These are phyloP conservation scores for Pediacus dermestoides DNA, from an alignment of 2,888 invertebrate species.

Conservation along the genomic window DNA sequence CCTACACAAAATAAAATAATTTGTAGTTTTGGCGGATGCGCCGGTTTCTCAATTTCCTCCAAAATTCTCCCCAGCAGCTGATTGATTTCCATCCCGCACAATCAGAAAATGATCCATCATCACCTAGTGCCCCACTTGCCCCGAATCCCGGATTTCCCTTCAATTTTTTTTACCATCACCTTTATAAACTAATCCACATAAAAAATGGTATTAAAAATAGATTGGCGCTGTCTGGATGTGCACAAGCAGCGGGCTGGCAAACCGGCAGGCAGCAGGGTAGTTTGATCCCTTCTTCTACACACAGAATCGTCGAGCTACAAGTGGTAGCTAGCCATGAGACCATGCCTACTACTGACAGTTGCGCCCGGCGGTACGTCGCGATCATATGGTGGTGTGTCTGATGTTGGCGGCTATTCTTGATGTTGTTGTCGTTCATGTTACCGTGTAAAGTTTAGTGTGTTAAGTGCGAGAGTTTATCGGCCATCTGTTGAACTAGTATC, in stretches of 20 bases:
- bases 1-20: too few relatives aligned
- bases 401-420: slow-evolving; percentile 10
- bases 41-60: too few relatives aligned
- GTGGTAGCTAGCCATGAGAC: slow-evolving; percentile 35
- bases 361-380: slow-evolving; percentile 27
- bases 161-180: too few relatives aligned
- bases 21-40: too few relatives aligned
- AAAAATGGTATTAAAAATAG: slow-evolving; percentile 9
- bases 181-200: too few relatives aligned
- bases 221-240: slow-evolving; percentile 15
- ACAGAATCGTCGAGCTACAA: slow-evolving; percentile 30
- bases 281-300: slow-evolving; percentile 14
- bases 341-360: slow-evolving; percentile 36
- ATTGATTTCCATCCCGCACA: too few relatives aligned
- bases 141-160: too few relatives aligned
- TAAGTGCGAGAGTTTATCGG: not conserved
- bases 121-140: too few relatives aligned
- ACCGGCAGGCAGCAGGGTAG: slow-evolving; percentile 2
- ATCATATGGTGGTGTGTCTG: slow-evolving; percentile 7
- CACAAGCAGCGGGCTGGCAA: slow-evolving; percentile 6
- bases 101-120: too few relatives aligned
- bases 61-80: too few relatives aligned
- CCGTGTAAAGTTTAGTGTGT: not conserved
- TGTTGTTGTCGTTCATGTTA: slow-evolving; percentile 6
- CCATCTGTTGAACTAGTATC: slow-evolving; percentile 5